Conservation (phyloP, 2,113 vertebrate genomes). For the Pionites leucogaster region DNA sequence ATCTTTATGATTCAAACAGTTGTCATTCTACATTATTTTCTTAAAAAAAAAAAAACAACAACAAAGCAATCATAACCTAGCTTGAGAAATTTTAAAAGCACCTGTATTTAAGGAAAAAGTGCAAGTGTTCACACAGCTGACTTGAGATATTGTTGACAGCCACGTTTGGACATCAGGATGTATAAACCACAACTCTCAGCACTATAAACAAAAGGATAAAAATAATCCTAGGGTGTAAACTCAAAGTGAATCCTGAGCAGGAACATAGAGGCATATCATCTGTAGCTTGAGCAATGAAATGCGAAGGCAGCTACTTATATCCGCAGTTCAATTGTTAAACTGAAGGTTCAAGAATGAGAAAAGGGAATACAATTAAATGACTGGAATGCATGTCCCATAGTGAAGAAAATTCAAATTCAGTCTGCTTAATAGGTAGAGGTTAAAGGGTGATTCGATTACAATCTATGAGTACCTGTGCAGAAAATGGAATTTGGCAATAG, state of each 20-base stretch:
- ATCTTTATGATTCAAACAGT: background rate
- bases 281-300: background rate
- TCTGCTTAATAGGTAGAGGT: conserved; percentile 15
- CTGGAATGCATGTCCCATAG: background rate
- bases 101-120: background rate
- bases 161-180: background rate
- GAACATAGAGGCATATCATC: background rate
- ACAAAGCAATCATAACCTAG: background rate
- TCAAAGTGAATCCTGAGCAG: background rate
- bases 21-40: background rate
- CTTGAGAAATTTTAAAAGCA: background rate
- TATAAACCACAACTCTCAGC: background rate
- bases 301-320: background rate
- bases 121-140: background rate
- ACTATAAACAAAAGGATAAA: background rate
- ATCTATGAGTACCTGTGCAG: background rate
- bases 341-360: background rate
- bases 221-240: background rate
- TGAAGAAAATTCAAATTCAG: background rate
- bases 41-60: background rate
- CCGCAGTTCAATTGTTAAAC: background rate
- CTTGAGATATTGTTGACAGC: background rate
- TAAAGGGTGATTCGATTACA: background rate
- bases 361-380: conserved; percentile 9
- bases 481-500: conserved; percentile 29